A percentile compares a stretch with the other conserved stretches of the same genome.
These are phyloP conservation scores for Rhynchonycteris naso DNA, from an alignment of 2,797 vertebrate genomes.

Conservation along the genomic window DNA sequence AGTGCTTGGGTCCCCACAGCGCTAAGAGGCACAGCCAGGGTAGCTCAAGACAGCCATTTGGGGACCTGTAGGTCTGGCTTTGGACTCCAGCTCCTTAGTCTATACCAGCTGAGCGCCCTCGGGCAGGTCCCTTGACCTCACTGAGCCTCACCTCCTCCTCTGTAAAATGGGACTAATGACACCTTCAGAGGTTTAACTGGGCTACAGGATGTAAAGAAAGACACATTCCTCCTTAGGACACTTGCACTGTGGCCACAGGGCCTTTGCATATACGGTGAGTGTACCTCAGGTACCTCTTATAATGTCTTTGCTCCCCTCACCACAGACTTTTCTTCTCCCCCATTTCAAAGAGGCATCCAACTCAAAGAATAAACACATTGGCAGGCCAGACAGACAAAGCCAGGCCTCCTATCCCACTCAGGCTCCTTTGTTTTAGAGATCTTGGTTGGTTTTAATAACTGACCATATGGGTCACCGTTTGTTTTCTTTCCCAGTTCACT, in stretches of 20 bases:
- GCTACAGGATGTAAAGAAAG: not conserved
- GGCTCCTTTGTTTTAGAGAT: not conserved
- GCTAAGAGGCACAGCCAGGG: not conserved
- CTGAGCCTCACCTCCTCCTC: not conserved
- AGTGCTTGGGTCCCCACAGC: not conserved
- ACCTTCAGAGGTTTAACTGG: not conserved
- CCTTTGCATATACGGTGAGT: fast-evolving
- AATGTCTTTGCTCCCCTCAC: not conserved
- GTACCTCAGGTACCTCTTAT: fast-evolving
- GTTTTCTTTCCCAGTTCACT: not conserved
- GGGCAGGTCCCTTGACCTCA: not conserved
- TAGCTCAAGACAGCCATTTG: too few species aligned
- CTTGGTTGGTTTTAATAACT: not conserved
- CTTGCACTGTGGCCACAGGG: not conserved
- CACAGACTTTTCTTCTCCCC: not conserved
- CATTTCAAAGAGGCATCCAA: not conserved
- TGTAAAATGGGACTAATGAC: not conserved
- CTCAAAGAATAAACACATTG: not conserved
- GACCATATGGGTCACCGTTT: not conserved
- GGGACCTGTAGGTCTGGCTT: not conserved
- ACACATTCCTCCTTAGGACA: not conserved
- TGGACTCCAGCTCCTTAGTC: not conserved
- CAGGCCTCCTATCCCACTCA: not conserved
- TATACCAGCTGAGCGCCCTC: not conserved
- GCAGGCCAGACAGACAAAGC: not conserved